Conservation (phyloP, 2,113 vertebrate genomes). For the Channa maculata region DNA sequence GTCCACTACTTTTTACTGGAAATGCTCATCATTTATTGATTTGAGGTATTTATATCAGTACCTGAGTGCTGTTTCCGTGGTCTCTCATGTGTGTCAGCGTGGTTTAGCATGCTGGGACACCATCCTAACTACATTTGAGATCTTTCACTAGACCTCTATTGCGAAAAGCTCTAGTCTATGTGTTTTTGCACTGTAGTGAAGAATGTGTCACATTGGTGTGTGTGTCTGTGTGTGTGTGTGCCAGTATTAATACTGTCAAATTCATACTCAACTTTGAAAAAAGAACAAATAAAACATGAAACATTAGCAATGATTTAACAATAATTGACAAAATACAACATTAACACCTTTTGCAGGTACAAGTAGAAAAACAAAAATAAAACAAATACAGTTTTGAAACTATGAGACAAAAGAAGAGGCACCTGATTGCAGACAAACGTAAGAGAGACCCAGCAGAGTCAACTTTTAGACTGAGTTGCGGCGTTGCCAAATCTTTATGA, state of each 20-base stretch:
- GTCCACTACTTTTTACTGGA: conserved; percentile 39
- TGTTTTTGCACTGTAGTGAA: conserved; percentile 16
- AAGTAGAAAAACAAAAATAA: too few relatives aligned
- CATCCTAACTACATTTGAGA: not conserved
- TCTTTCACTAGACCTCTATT: not conserved
- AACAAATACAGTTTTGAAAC: too few relatives aligned
- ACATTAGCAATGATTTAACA: too few relatives aligned
- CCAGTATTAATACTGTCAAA: not conserved
- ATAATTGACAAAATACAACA: too few relatives aligned
- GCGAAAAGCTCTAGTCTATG: not conserved
- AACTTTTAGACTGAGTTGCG: too few relatives aligned
- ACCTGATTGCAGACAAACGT: too few relatives aligned
- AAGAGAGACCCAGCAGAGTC: too few relatives aligned
- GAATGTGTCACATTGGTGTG: conserved; percentile 34
- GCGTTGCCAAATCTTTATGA: too few relatives aligned
- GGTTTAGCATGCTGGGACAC: not conserved
- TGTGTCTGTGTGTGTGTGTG: not conserved
- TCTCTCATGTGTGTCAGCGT: not conserved
- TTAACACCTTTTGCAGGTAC: too few relatives aligned
- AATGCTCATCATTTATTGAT: conserved; percentile 52
- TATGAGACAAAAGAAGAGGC: too few relatives aligned
- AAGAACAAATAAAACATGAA: too few relatives aligned
- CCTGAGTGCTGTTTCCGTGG: conserved; percentile 24
- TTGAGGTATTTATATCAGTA: conserved; percentile 5
- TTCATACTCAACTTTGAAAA: not conserved